phyloP scores from a whole-genome alignment of 2,888 invertebrate species.

The Stratiomys singularior region DNA sequence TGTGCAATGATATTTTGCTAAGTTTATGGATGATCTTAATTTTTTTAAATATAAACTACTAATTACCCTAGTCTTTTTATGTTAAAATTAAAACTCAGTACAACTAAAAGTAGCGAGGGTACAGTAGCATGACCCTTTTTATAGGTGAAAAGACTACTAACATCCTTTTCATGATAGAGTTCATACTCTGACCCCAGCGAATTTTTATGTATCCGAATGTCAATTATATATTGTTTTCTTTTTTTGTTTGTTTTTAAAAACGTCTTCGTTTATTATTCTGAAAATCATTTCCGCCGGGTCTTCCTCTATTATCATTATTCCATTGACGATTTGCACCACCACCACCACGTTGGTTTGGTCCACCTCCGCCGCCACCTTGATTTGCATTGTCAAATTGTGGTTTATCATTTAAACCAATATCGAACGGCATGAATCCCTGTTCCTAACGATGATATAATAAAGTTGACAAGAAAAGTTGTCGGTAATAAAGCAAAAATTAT shows the following conservation, averaged over 20 bases:
- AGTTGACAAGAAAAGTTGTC: constrained; percentile 54
- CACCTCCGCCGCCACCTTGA: constrained; percentile 59
- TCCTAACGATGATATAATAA: constrained; percentile 60
- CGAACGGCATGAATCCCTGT: constrained; percentile 56
- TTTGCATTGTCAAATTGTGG: constrained; percentile 57
- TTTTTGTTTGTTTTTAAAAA: constrained; percentile 59
- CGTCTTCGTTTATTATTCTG: constrained; percentile 61
- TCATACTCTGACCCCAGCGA: background rate
- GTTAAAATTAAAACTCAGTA: no score
- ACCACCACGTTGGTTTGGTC: constrained; percentile 53
- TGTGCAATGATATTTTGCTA: no score
- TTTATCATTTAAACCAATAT: constrained; percentile 59
- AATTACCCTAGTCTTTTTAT: no score
- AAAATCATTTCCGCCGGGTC: constrained; percentile 57
- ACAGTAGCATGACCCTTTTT: no score
- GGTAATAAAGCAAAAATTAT: constrained; percentile 35
- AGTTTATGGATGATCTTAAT: no score
- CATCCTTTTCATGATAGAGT: no score
- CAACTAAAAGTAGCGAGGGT: no score
- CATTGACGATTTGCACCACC: constrained; percentile 52
- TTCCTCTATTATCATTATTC: constrained; percentile 52
- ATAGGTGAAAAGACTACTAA: no score
- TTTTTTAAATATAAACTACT: no score
- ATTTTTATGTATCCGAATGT: background rate
- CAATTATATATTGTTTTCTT: no score